Percentiles rank a stretch among this genome's conserved stretches.
Conservation (phyloP, 2,888 invertebrate species). For the Halictus ligatus region DNA sequence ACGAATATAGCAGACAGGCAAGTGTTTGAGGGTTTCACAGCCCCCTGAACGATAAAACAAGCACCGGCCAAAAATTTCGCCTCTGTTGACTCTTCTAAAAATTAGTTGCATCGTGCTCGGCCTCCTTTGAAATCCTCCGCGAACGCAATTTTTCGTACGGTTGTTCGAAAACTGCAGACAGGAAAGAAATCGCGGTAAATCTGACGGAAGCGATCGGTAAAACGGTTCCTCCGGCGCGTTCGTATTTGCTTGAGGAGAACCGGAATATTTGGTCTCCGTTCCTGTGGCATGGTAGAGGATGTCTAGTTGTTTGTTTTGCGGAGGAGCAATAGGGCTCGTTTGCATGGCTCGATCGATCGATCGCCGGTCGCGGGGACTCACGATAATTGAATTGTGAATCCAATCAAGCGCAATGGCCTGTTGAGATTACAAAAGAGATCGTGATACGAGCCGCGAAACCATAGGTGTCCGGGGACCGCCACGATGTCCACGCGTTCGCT, state of each 20-base stretch:
- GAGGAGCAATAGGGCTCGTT: constrained; percentile 68
- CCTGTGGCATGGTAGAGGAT: constrained; percentile 32
- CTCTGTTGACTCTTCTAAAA: background rate
- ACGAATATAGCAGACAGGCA: background rate
- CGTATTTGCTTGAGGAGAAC: constrained; percentile 7
- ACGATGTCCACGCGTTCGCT: constrained; percentile 10
- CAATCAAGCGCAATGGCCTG: constrained; percentile 68
- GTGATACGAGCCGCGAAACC: constrained; percentile 50
- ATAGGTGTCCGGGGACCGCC: constrained; percentile 42
- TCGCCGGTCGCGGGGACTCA: constrained; percentile 61
- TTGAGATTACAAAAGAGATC: constrained; percentile 70
- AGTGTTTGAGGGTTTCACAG: no score
- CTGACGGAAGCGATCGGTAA: background rate
- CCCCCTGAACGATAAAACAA: no score
- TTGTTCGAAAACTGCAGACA: background rate
- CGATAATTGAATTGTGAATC: constrained; percentile 73
- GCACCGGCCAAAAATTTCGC: background rate
- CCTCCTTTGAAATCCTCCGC: background rate
- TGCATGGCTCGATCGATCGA: constrained; percentile 69
- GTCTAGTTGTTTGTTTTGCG: constrained; percentile 67
- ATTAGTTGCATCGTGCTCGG: background rate
- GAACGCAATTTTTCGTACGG: background rate
- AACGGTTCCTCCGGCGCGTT: background rate
- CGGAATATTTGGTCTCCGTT: constrained; percentile 24
- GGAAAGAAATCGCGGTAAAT: background rate